Conservation (phyloP, 30 jellyfish, hydroid and myxozoan genomes). For the Euphysa ruthae region DNA sequence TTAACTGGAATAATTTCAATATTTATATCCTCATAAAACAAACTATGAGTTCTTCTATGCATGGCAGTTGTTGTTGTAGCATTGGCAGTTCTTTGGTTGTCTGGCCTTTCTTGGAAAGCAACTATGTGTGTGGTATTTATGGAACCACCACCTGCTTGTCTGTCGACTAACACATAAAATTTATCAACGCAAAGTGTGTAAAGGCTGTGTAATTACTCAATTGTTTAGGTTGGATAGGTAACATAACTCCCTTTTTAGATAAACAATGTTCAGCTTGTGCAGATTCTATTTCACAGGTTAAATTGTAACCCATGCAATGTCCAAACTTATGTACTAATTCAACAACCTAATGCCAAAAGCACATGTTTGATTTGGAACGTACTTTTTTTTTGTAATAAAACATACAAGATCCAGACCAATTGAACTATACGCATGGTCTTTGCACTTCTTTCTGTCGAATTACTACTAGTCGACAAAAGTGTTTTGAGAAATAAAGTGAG, state of each 20-base stretch:
- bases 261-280: slow-evolving; percentile 31
- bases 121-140: slow-evolving; percentile 27
- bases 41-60: too few species aligned
- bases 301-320: slow-evolving; percentile 31
- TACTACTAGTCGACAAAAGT: too few species aligned
- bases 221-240: slow-evolving; percentile 36
- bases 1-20: too few species aligned
- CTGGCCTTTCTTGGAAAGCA: slow-evolving; percentile 31
- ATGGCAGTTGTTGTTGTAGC: too few species aligned
- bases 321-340: slow-evolving; percentile 30
- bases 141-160: slow-evolving; percentile 8
- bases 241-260: slow-evolving; percentile 8
- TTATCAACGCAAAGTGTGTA: slow-evolving; percentile 39
- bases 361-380: slow-evolving; percentile 26
- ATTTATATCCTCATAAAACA: too few species aligned
- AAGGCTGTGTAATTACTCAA: slow-evolving; percentile 6
- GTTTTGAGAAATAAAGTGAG: too few species aligned
- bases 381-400: too few species aligned
- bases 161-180: slow-evolving; percentile 19
- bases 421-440: too few species aligned
- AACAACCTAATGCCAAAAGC: slow-evolving; percentile 18
- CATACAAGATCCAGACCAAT: too few species aligned
- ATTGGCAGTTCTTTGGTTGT: too few species aligned
- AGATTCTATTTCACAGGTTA: slow-evolving; percentile 30
- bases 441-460: too few species aligned